Evolutionary conservation across 2,888 invertebrate species (phyloP).

Genomic region (Heteromurus nitidus): DNA sequence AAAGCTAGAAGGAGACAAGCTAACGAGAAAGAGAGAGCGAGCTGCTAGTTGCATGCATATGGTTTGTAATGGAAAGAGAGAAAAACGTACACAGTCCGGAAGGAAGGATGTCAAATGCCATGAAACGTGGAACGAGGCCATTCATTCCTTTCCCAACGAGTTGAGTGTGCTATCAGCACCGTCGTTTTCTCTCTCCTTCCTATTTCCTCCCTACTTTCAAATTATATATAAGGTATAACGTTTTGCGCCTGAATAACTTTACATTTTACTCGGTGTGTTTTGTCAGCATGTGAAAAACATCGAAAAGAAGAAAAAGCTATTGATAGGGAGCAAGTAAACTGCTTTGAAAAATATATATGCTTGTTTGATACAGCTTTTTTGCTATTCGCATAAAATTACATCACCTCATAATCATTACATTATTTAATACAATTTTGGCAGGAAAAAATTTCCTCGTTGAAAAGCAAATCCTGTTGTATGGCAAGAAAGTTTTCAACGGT

Average conservation of each 20-base stretch:
- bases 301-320: too few species aligned
- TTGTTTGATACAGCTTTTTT: neutral
- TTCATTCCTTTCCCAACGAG: constrained; percentile 41
- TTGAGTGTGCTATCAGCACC: too few species aligned
- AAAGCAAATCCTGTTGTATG: neutral
- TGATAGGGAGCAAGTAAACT: too few species aligned
- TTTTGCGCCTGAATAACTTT: too few species aligned
- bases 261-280: too few species aligned
- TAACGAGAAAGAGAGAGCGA: constrained; percentile 10
- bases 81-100: too few species aligned
- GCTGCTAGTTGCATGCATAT: constrained; percentile 11
- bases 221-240: too few species aligned
- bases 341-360: too few species aligned
- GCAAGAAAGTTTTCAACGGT: neutral
- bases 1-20: too few species aligned
- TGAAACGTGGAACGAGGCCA: constrained; percentile 39
- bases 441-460: constrained; percentile 16
- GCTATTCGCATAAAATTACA: constrained; percentile 46
- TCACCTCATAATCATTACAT: constrained; percentile 62
- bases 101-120: constrained; percentile 50
- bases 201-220: too few species aligned
- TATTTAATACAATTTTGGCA: constrained; percentile 37
- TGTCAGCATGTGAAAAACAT: too few species aligned
- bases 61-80: neutral
- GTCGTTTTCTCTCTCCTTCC: too few species aligned